phyloP scores from a whole-genome alignment of 1,140 invertebrate genomes.

The Mizuhopecten yessoensis region DNA sequence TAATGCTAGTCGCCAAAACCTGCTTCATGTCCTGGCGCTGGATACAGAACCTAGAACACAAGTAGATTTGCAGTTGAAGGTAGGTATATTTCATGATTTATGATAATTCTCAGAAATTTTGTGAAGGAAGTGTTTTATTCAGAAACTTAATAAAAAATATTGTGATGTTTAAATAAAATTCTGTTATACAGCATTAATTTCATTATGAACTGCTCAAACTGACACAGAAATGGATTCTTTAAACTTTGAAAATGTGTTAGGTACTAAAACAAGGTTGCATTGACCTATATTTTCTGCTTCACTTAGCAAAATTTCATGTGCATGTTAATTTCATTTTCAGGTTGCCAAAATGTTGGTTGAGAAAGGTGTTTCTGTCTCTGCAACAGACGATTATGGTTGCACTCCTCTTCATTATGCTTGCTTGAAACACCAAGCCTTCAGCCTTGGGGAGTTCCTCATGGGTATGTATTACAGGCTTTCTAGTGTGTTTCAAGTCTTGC shows the following conservation, averaged over 20 bases:
- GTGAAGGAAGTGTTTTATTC: no score
- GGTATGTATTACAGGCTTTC: slow-evolving; percentile 74
- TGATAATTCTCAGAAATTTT: no score
- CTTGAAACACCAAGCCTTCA: slow-evolving; percentile 80
- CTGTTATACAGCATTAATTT: no score
- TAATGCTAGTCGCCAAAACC: slow-evolving; percentile 79
- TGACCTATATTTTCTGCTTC: no score
- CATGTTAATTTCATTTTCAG: slow-evolving; percentile 66
- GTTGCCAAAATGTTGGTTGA: slow-evolving; percentile 79
- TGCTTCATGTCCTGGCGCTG: slow-evolving; percentile 81
- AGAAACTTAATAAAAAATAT: no score
- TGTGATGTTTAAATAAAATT: no score
- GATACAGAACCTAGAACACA: slow-evolving; percentile 68
- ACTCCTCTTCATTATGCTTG: slow-evolving; percentile 83
- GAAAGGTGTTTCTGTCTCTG: slow-evolving; percentile 74
- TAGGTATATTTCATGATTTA: slow-evolving; percentile 57
- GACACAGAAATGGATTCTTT: no score
- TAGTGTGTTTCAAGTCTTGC: no score
- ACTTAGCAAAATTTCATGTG: no score
- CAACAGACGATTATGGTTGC: slow-evolving; percentile 81
- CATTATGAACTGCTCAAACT: no score
- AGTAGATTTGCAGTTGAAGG: slow-evolving; percentile 79
- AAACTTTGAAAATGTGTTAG: no score
- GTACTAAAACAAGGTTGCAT: no score
- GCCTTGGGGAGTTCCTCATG: slow-evolving; percentile 77